Conservation (phyloP, 2,113 vertebrate genomes). For the Xenopus borealis region DNA sequence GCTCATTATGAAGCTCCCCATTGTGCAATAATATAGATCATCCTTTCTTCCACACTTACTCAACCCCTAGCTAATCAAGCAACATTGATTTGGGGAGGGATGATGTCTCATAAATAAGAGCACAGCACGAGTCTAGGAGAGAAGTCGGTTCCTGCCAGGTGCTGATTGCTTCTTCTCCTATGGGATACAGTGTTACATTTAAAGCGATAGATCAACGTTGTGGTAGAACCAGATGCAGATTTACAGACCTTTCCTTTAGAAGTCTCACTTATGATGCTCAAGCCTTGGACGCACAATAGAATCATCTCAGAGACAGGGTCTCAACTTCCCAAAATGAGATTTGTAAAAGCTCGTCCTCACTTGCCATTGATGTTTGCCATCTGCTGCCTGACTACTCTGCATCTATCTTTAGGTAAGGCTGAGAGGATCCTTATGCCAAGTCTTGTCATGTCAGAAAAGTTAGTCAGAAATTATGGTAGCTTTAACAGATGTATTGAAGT, state of each 20-base stretch:
- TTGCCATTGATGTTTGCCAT: conserved; percentile 42
- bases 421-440: background rate
- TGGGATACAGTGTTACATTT: conserved; percentile 38
- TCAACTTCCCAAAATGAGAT: conserved; percentile 46
- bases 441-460: background rate
- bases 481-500: too few relatives aligned
- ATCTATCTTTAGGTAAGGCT: conserved; percentile 54
- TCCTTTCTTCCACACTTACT: conserved; percentile 40
- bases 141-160: conserved; percentile 42
- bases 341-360: conserved; percentile 18
- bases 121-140: conserved; percentile 55
- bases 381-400: conserved; percentile 52
- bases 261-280: conserved; percentile 32
- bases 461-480: background rate
- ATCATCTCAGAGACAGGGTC: conserved; percentile 29
- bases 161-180: conserved; percentile 52
- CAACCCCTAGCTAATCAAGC: conserved; percentile 43
- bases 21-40: conserved; percentile 48
- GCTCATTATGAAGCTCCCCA: conserved; percentile 35
- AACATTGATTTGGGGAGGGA: conserved; percentile 41
- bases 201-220: conserved; percentile 26
- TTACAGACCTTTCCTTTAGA: conserved; percentile 3
- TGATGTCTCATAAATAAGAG: conserved; percentile 56
- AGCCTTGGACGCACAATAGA: background rate
- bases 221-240: conserved; percentile 14